Base-by-base conservation (phyloP, 2,797 vertebrate species). In the Ctenosaura bakeri region DNA sequence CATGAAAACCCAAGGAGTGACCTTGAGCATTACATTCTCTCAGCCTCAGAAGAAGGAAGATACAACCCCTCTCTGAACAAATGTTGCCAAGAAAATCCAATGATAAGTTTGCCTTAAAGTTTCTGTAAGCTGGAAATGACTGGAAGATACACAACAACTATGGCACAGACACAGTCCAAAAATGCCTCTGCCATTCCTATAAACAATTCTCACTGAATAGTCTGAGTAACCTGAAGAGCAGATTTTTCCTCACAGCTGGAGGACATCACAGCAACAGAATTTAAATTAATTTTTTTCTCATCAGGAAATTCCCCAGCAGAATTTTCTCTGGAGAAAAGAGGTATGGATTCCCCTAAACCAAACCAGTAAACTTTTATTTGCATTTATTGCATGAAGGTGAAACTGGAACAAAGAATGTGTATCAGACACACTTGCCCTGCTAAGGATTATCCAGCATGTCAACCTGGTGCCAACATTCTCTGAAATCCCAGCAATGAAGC, bases 381-480 rank as follows among this genome's bases (percentile, higher is more conserved):
- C 56, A 50, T 50, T 87, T 66, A 62, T 66, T 64, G 35, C 56
- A 78, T 50, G 46, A 83, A 76, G 32, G 10, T 76, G 18, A 76
- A 89, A 84, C 90, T 96, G 94, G 94, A 96, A 96, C 96, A 97
- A 96, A 97, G 94, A 95, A 92, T 94, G 97, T 95, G 95, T 94
- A 96, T 89, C 95, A 95, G 96, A 95, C 96, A 96, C 95, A 96
- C 95, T 96, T 97, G 95, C 96, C 96, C 94, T 96, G 96, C 97
- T 97, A 97, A 95, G 94, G 96, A 97, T 95, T 97, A 96, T 93
- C 94, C 14, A 90, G 78, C 18, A 13, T 96, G 96, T 97, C 95
- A 94, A 94, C 90, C 94, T 95, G 96, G 95, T 97, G 97, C 96
- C 96, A 97, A 96, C 94, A 94, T 96, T 97, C 96, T 96, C 96